Evolutionary conservation across 2,888 invertebrate genomes (phyloP), one percentile per base, ranked within the genome.

Genomic region (Hylaea fasciaria): DNA sequence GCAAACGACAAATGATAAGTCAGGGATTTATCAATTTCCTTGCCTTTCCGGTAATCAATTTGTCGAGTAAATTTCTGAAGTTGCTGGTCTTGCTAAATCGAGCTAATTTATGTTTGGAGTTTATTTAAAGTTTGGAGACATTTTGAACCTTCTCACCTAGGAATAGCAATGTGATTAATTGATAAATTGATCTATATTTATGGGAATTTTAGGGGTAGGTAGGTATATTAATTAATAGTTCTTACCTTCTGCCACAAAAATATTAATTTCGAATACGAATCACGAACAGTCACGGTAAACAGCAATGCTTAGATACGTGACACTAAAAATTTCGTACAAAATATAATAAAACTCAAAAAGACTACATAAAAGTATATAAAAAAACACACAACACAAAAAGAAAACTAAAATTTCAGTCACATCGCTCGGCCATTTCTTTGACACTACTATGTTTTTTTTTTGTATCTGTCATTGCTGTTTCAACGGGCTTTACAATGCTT

Each of bases 381-480:
- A 86, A 89, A 89, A 92, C 90, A 91, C 89, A 91, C 85, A 89
- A 91, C 91, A 92, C 90, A 91, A 89, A 91, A 87, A 82, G 67
- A 14, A 75, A 83, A 90, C 88, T 82, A 87, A 90, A 68, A 89
- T 89, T 90, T 91, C 80, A 87, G 84, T 92, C 88, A 92, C 91
- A 92, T 91, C 77, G 81, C 91, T 85, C 77, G 80, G 82, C 84
- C 87, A 89, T 88, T 82, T 83, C 72, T 79, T 73, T 77, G 73
- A 76, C 84, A 69, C 9, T 32, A 32, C 32, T 32, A 9, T 7
- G 47, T 52, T 29, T 45, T 44, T 39, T 50, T 45, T 51, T 10
- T 44, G 44, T 3, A 55, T 35, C 22, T 57, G 77, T 77, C 75
- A 73, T 52, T 12, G 9, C 0, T 8, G 17, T 41, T 44, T n/a